These are phyloP conservation scores for Brachypterus glaber DNA, from an alignment of 2,888 invertebrate genomes.

Conservation along the genomic window DNA sequence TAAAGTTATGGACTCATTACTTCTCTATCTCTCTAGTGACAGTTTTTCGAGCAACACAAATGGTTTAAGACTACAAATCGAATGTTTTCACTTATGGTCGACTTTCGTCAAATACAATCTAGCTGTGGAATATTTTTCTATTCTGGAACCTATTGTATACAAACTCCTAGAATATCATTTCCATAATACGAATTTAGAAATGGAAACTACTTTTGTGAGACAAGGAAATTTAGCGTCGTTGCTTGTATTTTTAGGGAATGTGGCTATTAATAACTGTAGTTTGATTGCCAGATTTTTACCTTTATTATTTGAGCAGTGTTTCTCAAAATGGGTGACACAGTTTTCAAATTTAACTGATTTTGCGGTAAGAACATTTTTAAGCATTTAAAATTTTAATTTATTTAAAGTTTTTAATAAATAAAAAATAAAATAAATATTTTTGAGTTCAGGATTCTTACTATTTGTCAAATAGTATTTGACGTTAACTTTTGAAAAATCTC, in stretches of 20 bases:
- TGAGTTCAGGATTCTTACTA: neutral
- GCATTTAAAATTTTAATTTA: slow-evolving; percentile 2
- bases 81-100: slow-evolving; percentile 50
- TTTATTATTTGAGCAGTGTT: slow-evolving; percentile 33
- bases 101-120: slow-evolving; percentile 48
- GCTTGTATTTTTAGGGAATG: slow-evolving; percentile 20
- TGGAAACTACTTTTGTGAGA: slow-evolving; percentile 43
- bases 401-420: neutral
- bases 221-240: slow-evolving; percentile 49
- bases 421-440: too few species aligned
- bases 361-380: slow-evolving; percentile 31
- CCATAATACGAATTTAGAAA: slow-evolving; percentile 45
- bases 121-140: slow-evolving; percentile 42
- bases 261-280: slow-evolving; percentile 17
- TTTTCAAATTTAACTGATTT: slow-evolving; percentile 36
- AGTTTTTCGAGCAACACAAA: slow-evolving; percentile 42
- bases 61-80: slow-evolving; percentile 53
- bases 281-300: slow-evolving; percentile 21
- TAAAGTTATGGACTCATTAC: slow-evolving; percentile 46
- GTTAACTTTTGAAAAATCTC: too few species aligned
- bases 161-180: slow-evolving; percentile 51
- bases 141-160: slow-evolving; percentile 46
- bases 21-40: slow-evolving; percentile 49
- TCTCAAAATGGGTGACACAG: slow-evolving; percentile 46
- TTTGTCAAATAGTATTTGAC: too few species aligned